These are phyloP conservation scores for Pontoporia blainvillei DNA, from an alignment of 2,113 vertebrate species.

Conservation along the genomic window DNA sequence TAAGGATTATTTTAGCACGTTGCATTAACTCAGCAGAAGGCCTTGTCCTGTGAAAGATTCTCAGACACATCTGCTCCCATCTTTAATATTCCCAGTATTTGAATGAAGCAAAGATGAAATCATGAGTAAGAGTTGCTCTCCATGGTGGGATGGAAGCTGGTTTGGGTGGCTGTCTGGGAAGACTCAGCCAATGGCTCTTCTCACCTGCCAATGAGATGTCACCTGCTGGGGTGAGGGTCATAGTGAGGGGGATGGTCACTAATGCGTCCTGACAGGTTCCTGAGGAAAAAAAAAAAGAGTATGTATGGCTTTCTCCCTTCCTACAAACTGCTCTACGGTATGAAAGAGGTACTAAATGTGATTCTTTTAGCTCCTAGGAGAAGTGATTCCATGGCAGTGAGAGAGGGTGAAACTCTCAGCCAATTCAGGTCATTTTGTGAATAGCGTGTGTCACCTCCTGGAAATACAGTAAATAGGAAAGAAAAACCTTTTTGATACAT, in stretches of 20 bases:
- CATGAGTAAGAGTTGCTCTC: background rate
- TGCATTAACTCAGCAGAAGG: background rate
- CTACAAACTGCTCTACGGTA: background rate
- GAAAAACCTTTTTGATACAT: background rate
- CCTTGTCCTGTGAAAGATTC: background rate
- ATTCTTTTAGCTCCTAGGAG: background rate
- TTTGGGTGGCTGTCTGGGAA: background rate
- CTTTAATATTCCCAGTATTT: background rate
- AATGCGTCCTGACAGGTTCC: background rate
- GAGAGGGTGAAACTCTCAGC: background rate
- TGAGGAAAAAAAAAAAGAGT: background rate
- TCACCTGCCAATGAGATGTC: background rate
- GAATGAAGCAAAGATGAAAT: background rate
- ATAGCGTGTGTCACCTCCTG: background rate
- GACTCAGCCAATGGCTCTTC: background rate
- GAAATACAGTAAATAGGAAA: background rate
- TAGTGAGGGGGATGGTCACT: background rate
- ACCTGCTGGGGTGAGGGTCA: background rate
- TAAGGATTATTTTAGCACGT: background rate
- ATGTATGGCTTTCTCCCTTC: background rate
- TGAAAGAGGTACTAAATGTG: background rate
- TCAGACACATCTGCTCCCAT: background rate
- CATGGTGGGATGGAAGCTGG: background rate
- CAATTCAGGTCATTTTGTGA: background rate
- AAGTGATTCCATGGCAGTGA: background rate